These are phyloP conservation scores for Leucozona laternaria DNA, from an alignment of 2,888 invertebrate genomes.

Conservation along the genomic window DNA sequence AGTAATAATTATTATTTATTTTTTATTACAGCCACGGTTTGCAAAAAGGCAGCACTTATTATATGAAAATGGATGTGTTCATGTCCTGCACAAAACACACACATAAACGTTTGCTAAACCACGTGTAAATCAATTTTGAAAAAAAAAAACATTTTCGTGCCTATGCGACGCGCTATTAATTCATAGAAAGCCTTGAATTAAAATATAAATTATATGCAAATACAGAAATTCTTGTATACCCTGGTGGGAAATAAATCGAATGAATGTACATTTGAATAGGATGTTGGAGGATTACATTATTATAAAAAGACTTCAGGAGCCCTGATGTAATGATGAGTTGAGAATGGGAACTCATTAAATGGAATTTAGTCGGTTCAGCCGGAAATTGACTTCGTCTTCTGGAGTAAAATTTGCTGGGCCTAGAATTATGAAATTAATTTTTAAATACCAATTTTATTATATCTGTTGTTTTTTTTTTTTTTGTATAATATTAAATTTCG, in stretches of 20 bases:
- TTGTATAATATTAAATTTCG: too few relatives aligned
- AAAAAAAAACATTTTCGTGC: slow-evolving; percentile 16
- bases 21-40: not conserved
- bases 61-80: not conserved
- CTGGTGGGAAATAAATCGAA: slow-evolving; percentile 30
- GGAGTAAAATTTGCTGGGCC: not conserved
- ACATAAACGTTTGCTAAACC: not conserved
- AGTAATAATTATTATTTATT: not conserved
- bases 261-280: not conserved
- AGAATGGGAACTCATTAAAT: not conserved
- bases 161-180: not conserved
- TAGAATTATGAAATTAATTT: not conserved
- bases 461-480: too few relatives aligned
- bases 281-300: not conserved
- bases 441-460: too few relatives aligned
- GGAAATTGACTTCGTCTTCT: not conserved
- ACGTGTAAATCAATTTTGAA: slow-evolving; percentile 43
- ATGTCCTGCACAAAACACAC: slow-evolving; percentile 12
- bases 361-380: not conserved
- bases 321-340: not conserved
- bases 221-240: slow-evolving; percentile 1
- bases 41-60: not conserved
- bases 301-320: not conserved
- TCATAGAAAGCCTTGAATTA: slow-evolving; percentile 33
- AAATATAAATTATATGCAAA: slow-evolving; percentile 65